These are phyloP conservation scores for Cerceris ruficornis DNA, from an alignment of 2,888 invertebrate genomes.

Conservation along the genomic window DNA sequence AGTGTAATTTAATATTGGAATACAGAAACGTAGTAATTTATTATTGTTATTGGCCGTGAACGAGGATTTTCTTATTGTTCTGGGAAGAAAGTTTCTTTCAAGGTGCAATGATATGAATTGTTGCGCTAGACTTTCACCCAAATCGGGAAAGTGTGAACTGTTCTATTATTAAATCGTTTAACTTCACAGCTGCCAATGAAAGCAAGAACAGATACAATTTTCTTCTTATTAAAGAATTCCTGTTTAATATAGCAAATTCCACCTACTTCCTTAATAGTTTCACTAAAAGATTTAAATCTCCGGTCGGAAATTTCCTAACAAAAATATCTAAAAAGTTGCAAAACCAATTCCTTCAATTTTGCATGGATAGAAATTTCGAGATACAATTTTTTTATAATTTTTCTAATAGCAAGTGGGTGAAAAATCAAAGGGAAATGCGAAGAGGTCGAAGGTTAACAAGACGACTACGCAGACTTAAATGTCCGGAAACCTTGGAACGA, in stretches of 20 bases:
- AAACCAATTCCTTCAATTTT: background rate
- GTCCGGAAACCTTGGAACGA: constrained; percentile 42
- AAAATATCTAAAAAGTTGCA: background rate
- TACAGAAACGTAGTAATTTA: too few relatives aligned
- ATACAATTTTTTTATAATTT: too few relatives aligned
- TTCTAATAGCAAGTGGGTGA: background rate
- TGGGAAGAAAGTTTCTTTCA: constrained; percentile 4
- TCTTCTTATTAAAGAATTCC: too few relatives aligned
- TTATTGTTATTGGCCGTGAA: too few relatives aligned
- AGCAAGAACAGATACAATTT: background rate
- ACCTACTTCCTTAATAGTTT: too few relatives aligned
- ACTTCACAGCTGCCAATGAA: background rate
- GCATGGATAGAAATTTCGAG: too few relatives aligned
- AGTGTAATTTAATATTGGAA: too few relatives aligned
- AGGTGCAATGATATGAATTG: background rate
- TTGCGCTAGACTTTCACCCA: constrained; percentile 16
- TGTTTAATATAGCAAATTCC: too few relatives aligned
- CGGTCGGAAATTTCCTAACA: too few relatives aligned
- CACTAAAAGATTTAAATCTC: too few relatives aligned
- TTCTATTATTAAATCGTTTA: background rate
- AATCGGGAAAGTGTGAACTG: constrained; percentile 30
- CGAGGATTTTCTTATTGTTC: too few relatives aligned
- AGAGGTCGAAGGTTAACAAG: constrained; percentile 51
- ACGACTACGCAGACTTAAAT: constrained; percentile 49
- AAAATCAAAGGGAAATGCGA: constrained; percentile 2